phyloP scores from a whole-genome alignment of 2,888 invertebrate species.

The Frankliniella fusca region DNA sequence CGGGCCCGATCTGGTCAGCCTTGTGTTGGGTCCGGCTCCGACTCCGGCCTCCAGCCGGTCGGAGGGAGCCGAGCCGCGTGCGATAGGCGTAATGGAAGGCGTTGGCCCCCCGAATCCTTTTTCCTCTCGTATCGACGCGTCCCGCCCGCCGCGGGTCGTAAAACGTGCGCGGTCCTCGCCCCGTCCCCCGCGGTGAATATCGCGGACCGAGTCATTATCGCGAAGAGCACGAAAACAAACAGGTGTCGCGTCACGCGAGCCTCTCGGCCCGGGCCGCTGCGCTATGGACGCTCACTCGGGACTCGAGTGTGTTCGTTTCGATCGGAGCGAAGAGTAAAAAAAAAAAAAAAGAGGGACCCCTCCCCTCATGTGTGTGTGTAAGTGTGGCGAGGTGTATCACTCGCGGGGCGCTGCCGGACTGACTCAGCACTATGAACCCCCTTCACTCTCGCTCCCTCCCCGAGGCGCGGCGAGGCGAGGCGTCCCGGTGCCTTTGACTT shows the following conservation, averaged over 20 bases:
- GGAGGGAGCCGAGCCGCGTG: too few species aligned
- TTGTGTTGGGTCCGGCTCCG: too few species aligned
- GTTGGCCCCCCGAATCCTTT: too few species aligned
- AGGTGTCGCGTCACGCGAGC: background rate
- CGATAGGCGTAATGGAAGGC: too few species aligned
- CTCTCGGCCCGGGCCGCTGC: background rate
- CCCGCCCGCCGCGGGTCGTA: too few species aligned
- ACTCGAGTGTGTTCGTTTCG: background rate
- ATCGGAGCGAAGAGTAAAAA: background rate
- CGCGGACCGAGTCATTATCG: too few species aligned
- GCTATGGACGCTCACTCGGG: background rate
- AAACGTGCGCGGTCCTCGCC: too few species aligned
- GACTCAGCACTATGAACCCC: constrained; percentile 24
- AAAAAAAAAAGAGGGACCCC: background rate
- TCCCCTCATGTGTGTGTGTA: background rate
- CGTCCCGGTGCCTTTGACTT: background rate
- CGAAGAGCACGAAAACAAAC: background rate
- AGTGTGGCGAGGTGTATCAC: background rate
- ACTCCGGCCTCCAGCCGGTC: too few species aligned
- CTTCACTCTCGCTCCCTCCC: background rate
- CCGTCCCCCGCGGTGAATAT: too few species aligned
- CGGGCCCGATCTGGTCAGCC: too few species aligned
- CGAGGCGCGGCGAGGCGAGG: background rate
- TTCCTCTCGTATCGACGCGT: too few species aligned
- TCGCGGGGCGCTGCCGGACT: background rate